Evolutionary conservation across 1,140 invertebrate species (phyloP), one percentile per base, ranked within the genome.

Genomic region (Trichonephila inaurata): DNA sequence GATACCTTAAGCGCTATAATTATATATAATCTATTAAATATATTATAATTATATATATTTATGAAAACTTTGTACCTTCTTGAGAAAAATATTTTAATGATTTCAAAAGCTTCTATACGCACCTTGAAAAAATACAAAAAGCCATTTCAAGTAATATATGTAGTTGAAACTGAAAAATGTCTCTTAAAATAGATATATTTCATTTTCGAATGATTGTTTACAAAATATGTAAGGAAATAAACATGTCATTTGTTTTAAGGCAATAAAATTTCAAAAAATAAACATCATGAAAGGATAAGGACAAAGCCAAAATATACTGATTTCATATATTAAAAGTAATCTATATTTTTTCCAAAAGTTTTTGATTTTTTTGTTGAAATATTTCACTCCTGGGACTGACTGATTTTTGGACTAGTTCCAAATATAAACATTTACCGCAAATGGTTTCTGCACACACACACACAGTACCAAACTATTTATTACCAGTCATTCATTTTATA

Each of bases 361-460:
- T 77, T 77, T 77, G 72, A 18, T 77, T 77, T 77, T 28, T 28
- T 16, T 4, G n/a, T 18, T 19, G 28, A 77, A 77, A 33, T 77
- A 77, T 77, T 77, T 33, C 72, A 33, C 72, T 40, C 72, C 28
- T 77, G 28, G 24, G 33, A 40, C 33, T 40, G 66, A 69, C 28
- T 40, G 28, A 28, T 16, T 33, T 77, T 77, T 77, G 72, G 28
- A 40, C 7, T 8, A 40, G 72, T 6, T 77, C 72, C 72, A 77
- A 77, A 77, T 77, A 77, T 77, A 77, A 40, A 40, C 72, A 77
- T 77, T 77, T 33, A 77, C 72, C 72, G 72, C 24, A 77, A 77
- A 77, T 77, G 28, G 72, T 40, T 33, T 77, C 72, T 77, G 72
- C 33, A 2, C 33, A 40, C 33, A 40, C 33, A 40, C 33, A 40